Conservation (phyloP, 2,113 vertebrate genomes). For the Psilopsiagon aurifrons region DNA sequence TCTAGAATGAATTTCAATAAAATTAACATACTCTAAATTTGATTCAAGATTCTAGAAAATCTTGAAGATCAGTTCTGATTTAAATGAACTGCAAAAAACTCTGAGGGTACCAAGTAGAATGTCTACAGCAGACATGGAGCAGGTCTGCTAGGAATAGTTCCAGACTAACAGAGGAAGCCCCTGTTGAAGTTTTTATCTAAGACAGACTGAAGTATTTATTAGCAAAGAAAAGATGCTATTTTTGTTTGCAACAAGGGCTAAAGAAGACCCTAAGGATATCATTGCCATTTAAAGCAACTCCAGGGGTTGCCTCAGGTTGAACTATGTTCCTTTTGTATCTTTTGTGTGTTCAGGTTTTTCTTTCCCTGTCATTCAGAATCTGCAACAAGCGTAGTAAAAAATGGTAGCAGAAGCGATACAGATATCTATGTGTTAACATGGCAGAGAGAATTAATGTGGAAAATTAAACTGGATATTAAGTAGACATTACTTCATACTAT, state of each 20-base stretch:
- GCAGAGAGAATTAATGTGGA: background rate
- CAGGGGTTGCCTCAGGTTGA: background rate
- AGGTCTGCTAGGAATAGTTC: background rate
- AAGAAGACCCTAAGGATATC: background rate
- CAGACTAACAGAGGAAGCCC: background rate
- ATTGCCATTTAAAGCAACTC: background rate
- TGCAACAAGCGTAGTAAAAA: background rate
- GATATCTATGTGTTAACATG: background rate
- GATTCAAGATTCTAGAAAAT: background rate
- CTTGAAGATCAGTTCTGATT: background rate
- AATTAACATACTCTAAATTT: background rate
- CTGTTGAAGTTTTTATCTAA: background rate
- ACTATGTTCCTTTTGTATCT: background rate
- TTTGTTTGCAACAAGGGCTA: background rate
- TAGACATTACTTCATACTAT: background rate
- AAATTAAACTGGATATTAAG: background rate
- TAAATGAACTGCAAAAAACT: background rate
- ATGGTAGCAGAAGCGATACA: background rate
- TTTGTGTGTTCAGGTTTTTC: background rate
- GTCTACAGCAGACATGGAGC: background rate
- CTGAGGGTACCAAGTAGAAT: background rate
- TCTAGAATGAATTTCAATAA: background rate
- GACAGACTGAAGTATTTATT: background rate
- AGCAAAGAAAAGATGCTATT: background rate
- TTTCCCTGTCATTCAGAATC: background rate